A percentile compares a stretch with the other conserved stretches of the same genome.
Conservation (phyloP, 2,888 invertebrate genomes). For the Julus scandinavius region DNA sequence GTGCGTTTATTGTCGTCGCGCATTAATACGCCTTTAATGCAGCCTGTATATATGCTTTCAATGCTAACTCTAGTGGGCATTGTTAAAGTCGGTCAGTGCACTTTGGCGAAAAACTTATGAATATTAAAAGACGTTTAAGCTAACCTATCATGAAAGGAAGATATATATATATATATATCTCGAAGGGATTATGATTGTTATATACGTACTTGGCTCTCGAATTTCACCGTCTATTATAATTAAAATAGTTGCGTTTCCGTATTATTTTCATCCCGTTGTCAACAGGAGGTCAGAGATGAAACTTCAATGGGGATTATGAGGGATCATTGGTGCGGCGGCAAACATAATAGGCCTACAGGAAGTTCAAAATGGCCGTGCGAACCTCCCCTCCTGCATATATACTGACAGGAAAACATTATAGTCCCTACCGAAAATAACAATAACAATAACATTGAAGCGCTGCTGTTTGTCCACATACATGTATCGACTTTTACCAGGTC, state of each 20-base stretch:
- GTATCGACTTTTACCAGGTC: no score
- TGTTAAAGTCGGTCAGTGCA: constrained; percentile 38
- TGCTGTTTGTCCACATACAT: no score
- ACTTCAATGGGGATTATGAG: constrained; percentile 12
- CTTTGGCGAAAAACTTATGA: background rate
- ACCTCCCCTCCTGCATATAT: background rate
- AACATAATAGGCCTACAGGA: constrained; percentile 17
- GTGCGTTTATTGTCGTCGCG: background rate
- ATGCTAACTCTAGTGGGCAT: constrained; percentile 8
- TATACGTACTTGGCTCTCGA: background rate
- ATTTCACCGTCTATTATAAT: background rate
- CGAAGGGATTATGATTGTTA: constrained; percentile 2
- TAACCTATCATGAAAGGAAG: constrained; percentile 10
- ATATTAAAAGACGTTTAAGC: constrained; percentile 37
- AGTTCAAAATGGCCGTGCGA: background rate
- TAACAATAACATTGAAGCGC: background rate
- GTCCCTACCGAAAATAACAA: background rate
- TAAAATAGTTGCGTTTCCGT: constrained; percentile 25
- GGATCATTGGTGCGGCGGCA: background rate
- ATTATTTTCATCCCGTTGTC: constrained; percentile 40
- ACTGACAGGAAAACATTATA: background rate
- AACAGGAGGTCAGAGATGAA: constrained; percentile 27
- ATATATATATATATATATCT: background rate
- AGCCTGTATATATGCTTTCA: constrained; percentile 7
- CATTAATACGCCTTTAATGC: background rate